Evolutionary conservation across 2,888 invertebrate species (phyloP), one percentile per base, ranked within the genome.

Genomic region (Tipula unca): DNA sequence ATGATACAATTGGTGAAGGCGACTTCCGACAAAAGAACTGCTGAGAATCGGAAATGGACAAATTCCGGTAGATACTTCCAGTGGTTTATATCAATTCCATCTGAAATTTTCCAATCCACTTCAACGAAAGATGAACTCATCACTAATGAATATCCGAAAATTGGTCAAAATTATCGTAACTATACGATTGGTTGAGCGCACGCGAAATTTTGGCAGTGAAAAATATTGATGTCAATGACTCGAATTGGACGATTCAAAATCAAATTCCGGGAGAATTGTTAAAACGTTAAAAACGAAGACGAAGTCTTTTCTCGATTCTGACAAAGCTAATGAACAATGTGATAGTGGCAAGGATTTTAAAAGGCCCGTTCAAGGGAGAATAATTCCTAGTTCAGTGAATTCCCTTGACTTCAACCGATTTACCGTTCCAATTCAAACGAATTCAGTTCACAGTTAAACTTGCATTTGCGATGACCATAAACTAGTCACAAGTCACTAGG

Each of bases 401-500:
- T n/a, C n/a, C n/a, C n/a, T n/a, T n/a, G n/a, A n/a, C n/a, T n/a
- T n/a, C n/a, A n/a, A n/a, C n/a, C n/a, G n/a, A n/a, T n/a, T n/a
- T n/a, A n/a, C n/a, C n/a, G n/a, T n/a, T 89, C 85, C 84, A 87
- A 86, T 89, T 89, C 86, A 89, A 88, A 87, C 86, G 89, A 48
- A n/a, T 88, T 32, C 88, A 89, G 86, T 89, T 88, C 87, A 88
- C 88, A 4, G 86, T 88, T 29, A 86, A 87, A 20, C n/a, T n/a
- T n/a, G n/a, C n/a, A n/a, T n/a, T n/a, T n/a, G n/a, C n/a, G n/a
- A n/a, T n/a, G n/a, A n/a, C 39, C 13, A 84, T 83, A 1, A 82
- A 85, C 35, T 35, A 85, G 39, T 35, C 85, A 13, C 85, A 85
- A 85, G n/a, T n/a, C n/a, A n/a, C n/a, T n/a, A 35, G 85, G 32